Evolutionary conservation across 2,888 invertebrate genomes (phyloP).

Genomic region (Callosobruchus maculatus): DNA sequence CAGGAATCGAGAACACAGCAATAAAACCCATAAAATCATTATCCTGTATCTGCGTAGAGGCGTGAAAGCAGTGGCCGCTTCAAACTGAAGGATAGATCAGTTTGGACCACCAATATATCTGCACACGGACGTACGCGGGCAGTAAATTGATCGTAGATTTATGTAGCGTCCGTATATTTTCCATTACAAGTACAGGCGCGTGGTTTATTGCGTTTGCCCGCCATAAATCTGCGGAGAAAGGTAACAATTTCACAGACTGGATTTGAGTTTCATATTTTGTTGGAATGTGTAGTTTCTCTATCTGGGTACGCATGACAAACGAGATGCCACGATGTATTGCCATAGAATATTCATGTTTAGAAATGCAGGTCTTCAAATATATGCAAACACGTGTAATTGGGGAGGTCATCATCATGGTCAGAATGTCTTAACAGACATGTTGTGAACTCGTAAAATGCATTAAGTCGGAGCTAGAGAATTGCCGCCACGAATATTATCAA

Average conservation of each 20-base stretch:
- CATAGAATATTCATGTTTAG: background rate
- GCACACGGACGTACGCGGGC: background rate
- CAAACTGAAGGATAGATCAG: background rate
- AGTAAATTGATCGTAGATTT: background rate
- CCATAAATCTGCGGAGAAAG: background rate
- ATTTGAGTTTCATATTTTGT: background rate
- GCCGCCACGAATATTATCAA: too few relatives aligned
- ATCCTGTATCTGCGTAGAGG: background rate
- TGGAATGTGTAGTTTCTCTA: background rate
- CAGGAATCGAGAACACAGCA: too few relatives aligned
- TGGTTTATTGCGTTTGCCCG: background rate
- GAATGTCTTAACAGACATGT: too few relatives aligned
- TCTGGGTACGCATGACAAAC: background rate
- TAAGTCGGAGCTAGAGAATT: too few relatives aligned
- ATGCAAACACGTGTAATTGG: too few relatives aligned
- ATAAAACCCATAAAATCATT: background rate
- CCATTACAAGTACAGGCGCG: background rate
- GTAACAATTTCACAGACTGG: background rate
- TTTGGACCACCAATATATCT: background rate
- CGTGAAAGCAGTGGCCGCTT: background rate
- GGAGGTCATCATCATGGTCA: too few relatives aligned
- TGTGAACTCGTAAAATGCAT: too few relatives aligned
- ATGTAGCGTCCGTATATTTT: background rate
- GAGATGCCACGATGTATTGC: background rate
- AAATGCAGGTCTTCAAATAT: too few relatives aligned